phyloP scores from a whole-genome alignment of 2,113 vertebrate species.

The Odontophorus gujanensis region DNA sequence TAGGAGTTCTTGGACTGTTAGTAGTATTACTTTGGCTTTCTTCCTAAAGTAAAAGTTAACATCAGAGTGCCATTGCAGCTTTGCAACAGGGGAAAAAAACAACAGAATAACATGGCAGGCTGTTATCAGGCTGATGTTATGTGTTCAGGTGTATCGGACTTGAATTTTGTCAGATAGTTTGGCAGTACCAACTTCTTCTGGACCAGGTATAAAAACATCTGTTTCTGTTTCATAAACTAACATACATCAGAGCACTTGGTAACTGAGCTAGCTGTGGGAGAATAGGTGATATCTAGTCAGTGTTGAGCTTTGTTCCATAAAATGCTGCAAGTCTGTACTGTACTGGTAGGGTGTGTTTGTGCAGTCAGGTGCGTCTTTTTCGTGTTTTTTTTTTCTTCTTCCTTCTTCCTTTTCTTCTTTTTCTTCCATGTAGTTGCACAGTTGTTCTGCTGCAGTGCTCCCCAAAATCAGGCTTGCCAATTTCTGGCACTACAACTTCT shows the following conservation, averaged over 20 bases:
- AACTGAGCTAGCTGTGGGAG: neutral
- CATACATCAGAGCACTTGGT: accelerated
- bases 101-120: neutral
- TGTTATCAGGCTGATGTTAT: neutral
- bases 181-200: neutral
- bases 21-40: neutral
- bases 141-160: neutral
- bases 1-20: neutral
- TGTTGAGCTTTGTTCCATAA: neutral
- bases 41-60: neutral
- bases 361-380: neutral
- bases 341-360: neutral
- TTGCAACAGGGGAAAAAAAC: neutral
- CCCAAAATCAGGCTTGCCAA: neutral
- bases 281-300: accelerated
- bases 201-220: neutral
- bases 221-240: neutral
- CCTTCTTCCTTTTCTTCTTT: neutral
- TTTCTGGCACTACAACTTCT: neutral
- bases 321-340: neutral
- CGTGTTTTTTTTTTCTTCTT: too few relatives aligned
- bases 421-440: too few relatives aligned
- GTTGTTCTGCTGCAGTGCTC: neutral
- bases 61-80: neutral
- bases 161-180: neutral